Base-by-base conservation (phyloP, 2,113 vertebrate species). In the Scomber japonicus region DNA sequence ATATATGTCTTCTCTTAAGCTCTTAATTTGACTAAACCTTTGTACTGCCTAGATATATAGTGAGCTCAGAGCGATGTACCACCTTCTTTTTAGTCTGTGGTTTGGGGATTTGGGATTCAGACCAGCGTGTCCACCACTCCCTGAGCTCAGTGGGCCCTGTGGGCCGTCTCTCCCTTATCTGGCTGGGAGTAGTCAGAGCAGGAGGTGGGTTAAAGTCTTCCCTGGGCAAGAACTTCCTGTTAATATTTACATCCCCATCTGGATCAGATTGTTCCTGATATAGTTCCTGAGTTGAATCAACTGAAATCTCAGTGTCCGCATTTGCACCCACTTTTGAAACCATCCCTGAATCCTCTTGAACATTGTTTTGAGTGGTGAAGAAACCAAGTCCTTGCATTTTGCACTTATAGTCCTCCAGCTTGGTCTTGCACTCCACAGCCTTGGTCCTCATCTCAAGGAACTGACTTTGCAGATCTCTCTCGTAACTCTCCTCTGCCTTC, bases 91-190 rank as follows among this genome's bases (percentile, higher is more conserved):
- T 83, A 14, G 46, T 61, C 40, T 73, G 80, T 8, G 64, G 12
- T 27, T 65, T 83, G 14, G 75, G 15, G 54, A 50, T 88, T n/a
- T 91, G 93, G 35, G 78, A 83, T 51, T 90, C 86, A 12, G 93
- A 87, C 94, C 92, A 92, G 74, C 88, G 89, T 27, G 66, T 80
- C 95, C 94, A 95, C 91, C 91, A 93, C 81, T 94, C 94, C 81
- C 93, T 91, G 16, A 95, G 89, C 69, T 95, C 92, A 0, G 83
- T 81, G 7, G 94, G 90, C 1, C 92, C 91, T 0, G 87, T 93
- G 75, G 62, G 87, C 71, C 84, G 80, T 0, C 88, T 70, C 69
- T 93, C 88, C 40, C 75, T 90, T 61, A 89, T 93, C 78, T 90
- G 93, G 24, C 54, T 83, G 3, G 87, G 82, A 63, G 89, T 65